A percentile compares a stretch with the other conserved stretches of the same genome.
Conservation (phyloP, 2,113 vertebrate genomes). For the Symphodus melops region DNA sequence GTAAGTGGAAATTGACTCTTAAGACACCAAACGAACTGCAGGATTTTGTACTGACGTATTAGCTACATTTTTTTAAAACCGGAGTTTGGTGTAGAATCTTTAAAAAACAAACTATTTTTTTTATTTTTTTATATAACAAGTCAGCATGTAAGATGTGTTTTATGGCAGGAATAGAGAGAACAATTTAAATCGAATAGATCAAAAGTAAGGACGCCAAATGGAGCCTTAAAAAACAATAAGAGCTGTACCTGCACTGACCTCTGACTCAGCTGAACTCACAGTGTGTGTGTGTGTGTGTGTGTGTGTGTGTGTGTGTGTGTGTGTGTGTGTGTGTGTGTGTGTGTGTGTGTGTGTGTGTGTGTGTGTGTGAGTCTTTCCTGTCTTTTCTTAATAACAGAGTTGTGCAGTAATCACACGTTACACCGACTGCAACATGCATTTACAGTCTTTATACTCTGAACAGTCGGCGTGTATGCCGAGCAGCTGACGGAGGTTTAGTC, state of each 20-base stretch:
- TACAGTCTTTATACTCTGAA: background rate
- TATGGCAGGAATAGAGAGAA: background rate
- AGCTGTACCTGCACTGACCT: conserved; percentile 13
- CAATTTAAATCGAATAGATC: background rate
- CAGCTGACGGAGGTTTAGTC: background rate
- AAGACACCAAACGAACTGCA: too few relatives aligned
- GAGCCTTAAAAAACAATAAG: background rate
- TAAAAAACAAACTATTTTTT: too few relatives aligned
- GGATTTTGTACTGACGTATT: too few relatives aligned
- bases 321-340: conserved; percentile 6
- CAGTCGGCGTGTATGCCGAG: background rate
- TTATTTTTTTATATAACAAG: too few relatives aligned
- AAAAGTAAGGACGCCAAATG: background rate
- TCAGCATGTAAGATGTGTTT: too few relatives aligned
- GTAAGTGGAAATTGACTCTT: too few relatives aligned
- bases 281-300: background rate
- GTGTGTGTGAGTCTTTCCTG: conserved; percentile 15
- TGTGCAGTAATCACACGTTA: conserved; percentile 31
- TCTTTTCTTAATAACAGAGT: conserved; percentile 38
- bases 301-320: too few relatives aligned
- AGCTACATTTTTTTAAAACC: too few relatives aligned
- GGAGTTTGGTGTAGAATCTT: too few relatives aligned
- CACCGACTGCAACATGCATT: conserved; percentile 4
- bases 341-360: too few relatives aligned
- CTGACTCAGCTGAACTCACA: conserved; percentile 8